Conservation (phyloP, 1,140 invertebrate genomes). For the Aphis craccivora region DNA sequence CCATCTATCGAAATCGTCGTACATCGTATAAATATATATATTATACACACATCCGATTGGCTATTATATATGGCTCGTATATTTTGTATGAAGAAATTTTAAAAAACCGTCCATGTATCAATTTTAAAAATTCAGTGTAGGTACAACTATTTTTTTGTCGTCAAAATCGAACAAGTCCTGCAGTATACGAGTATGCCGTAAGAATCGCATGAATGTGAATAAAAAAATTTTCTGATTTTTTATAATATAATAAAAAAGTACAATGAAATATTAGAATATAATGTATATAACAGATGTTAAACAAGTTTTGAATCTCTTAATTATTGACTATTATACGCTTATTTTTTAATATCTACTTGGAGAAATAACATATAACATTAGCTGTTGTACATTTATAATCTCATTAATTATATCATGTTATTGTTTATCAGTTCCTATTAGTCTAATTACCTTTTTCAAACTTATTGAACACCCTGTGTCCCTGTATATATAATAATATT, state of each 20-base stretch:
- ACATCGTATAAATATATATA: not conserved
- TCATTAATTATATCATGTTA: too few relatives aligned
- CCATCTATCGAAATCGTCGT: not conserved
- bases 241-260: not conserved
- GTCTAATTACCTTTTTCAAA: too few relatives aligned
- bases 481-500: not conserved
- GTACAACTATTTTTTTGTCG: not conserved
- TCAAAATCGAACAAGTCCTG: not conserved
- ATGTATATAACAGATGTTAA: too few relatives aligned
- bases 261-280: not conserved
- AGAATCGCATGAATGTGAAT: not conserved
- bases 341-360: too few relatives aligned
- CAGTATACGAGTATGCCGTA: not conserved
- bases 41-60: not conserved
- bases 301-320: too few relatives aligned
- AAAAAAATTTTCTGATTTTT: not conserved
- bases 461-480: too few relatives aligned
- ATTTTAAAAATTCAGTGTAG: not conserved
- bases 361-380: too few relatives aligned
- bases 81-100: not conserved
- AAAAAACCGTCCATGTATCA: not conserved
- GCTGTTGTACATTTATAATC: too few relatives aligned
- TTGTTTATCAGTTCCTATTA: too few relatives aligned
- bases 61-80: too few relatives aligned
- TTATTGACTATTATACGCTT: too few relatives aligned